A percentile compares a stretch with the other conserved stretches of the same genome.
Evolutionary conservation across 2,797 vertebrate genomes (phyloP).

Genomic region (Lates japonicus): DNA sequence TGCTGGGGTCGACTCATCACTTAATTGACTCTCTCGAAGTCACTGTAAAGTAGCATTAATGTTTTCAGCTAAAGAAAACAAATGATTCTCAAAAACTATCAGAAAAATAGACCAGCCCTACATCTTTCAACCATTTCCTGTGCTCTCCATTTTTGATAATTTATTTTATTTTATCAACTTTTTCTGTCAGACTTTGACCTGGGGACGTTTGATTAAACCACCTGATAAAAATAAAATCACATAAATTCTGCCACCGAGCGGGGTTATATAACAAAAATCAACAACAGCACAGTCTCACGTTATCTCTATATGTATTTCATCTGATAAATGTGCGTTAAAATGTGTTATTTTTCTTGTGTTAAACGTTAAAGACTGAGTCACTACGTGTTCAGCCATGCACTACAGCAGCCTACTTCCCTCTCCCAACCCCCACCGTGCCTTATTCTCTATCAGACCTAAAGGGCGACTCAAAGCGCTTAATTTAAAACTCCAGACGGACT

Average conservation of each 20-base stretch:
- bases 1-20: too few species aligned
- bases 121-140: too few species aligned
- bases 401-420: constrained; percentile 75
- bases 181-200: constrained; percentile 27
- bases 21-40: background rate
- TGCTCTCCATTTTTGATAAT: background rate
- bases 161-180: background rate
- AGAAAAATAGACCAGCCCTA: too few species aligned
- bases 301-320: too few species aligned
- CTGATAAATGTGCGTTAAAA: background rate
- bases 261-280: background rate
- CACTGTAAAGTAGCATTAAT: background rate
- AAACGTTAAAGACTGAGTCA: constrained; percentile 52
- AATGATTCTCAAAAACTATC: background rate
- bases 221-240: constrained; percentile 1
- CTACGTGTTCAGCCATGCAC: constrained; percentile 75
- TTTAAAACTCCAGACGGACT: constrained; percentile 87
- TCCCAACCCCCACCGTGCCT: constrained; percentile 85
- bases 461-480: constrained; percentile 88
- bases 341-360: constrained; percentile 24
- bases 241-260: background rate
- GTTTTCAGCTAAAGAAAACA: background rate
- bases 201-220: constrained; percentile 53
- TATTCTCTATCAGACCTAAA: constrained; percentile 67
- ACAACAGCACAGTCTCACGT: too few species aligned